phyloP scores from a whole-genome alignment of 2,797 vertebrate genomes.

The Leptatherina wallacei region DNA sequence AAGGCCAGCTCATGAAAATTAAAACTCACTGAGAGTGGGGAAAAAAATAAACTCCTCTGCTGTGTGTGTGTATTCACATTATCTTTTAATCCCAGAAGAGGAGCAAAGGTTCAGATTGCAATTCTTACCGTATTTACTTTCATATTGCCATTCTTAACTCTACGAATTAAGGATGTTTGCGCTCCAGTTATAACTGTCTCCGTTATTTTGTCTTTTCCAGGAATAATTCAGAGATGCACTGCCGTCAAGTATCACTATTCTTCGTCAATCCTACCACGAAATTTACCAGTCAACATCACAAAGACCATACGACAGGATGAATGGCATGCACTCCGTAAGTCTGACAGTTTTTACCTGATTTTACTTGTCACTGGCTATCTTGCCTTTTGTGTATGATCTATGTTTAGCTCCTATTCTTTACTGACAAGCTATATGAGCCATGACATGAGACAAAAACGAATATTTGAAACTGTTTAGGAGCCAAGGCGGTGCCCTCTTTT shows the following conservation, averaged over 20 bases:
- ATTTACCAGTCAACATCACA: slow-evolving; percentile 91
- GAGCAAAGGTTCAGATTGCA: slow-evolving; percentile 16
- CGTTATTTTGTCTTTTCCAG: slow-evolving; percentile 66
- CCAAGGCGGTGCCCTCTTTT: too few species aligned
- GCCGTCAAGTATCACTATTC: slow-evolving; percentile 95
- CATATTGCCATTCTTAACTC: slow-evolving; percentile 1
- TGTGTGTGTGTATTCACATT: slow-evolving; percentile 14
- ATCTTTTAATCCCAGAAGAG: slow-evolving; percentile 21
- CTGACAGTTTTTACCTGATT: slow-evolving; percentile 15
- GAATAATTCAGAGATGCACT: slow-evolving; percentile 90
- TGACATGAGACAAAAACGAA: too few species aligned
- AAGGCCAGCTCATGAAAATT: slow-evolving; percentile 37
- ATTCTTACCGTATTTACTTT: slow-evolving; percentile 20
- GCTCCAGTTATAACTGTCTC: slow-evolving; percentile 26
- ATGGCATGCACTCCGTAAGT: slow-evolving; percentile 96
- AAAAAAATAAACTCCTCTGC: slow-evolving; percentile 39
- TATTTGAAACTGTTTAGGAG: too few species aligned
- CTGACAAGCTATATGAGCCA: neutral
- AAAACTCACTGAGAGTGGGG: slow-evolving; percentile 34
- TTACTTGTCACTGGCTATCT: neutral
- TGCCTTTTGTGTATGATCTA: neutral
- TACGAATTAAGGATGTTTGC: slow-evolving; percentile 3
- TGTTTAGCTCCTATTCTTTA: neutral
- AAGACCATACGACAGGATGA: slow-evolving; percentile 96
- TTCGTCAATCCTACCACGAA: slow-evolving; percentile 91